Percentiles rank a stretch among this genome's conserved stretches.
Conservation (phyloP, 2,888 invertebrate species). For the Sesamia inferens region DNA sequence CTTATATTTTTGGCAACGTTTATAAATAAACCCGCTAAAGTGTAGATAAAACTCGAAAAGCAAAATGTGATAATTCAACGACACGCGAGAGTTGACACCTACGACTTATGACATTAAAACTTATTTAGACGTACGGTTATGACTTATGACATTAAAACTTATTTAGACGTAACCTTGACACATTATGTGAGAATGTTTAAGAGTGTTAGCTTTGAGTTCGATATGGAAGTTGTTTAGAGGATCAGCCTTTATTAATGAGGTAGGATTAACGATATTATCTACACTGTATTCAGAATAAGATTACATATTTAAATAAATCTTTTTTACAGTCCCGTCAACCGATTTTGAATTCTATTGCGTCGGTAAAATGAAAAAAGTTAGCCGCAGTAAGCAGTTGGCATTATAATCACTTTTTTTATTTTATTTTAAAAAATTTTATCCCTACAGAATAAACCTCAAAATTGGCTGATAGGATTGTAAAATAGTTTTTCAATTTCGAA, state of each 20-base stretch:
- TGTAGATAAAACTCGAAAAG: conserved; percentile 6
- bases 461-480: too few relatives aligned
- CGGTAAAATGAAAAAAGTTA: too few relatives aligned
- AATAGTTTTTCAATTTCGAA: too few relatives aligned
- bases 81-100: conserved; percentile 15
- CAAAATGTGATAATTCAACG: conserved; percentile 35
- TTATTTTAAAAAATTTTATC: too few relatives aligned
- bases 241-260: background rate
- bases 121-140: conserved; percentile 27
- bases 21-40: background rate
- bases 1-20: too few relatives aligned
- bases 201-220: conserved; percentile 16
- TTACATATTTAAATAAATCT: too few relatives aligned
- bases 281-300: too few relatives aligned
- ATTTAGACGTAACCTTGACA: conserved; percentile 40
- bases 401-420: too few relatives aligned
- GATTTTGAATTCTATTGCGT: too few relatives aligned
- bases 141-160: conserved; percentile 52
- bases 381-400: too few relatives aligned
- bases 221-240: conserved; percentile 3
- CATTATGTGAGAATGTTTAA: conserved; percentile 42
- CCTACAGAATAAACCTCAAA: too few relatives aligned
- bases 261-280: background rate
- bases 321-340: too few relatives aligned
- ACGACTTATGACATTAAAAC: conserved; percentile 45